Evolutionary conservation across 35 echinoderm and acorn worm species (phyloP), one percentile per base, ranked within the genome.

Genomic region (Heliocidaris erythrogramma): DNA sequence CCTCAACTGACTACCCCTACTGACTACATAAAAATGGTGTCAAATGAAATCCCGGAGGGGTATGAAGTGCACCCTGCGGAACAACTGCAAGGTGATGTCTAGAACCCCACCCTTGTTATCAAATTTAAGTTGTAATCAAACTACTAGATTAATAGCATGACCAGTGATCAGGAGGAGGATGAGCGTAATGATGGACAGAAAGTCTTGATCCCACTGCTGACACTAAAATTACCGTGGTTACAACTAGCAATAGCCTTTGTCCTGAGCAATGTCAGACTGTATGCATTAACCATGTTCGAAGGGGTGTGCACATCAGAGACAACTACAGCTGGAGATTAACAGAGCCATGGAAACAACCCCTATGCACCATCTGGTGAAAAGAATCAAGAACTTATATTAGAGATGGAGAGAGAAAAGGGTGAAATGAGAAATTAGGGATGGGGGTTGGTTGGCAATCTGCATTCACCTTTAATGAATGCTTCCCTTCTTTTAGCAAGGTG

Each of bases 391-490:
- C 21, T n/a, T 24, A 78, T 5, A 78, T 78, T 7, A 24, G 65
- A 78, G 21, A 78, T 78, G 65, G 18, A 27, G 65, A 78, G 27
- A 78, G 65, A 78, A 78, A 78, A 56, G 13, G 13, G 14, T n/a
- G 65, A 78, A 24, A 78, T 27, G 65, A 78, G 65, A 78, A 78
- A 78, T 78, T 78, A 78, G 27, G 65, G 65, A 78, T 78, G 4
- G 8, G 65, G 65, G 4, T n/a, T 78, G 21, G 65, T 78, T 78
- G 21, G 65, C 65, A 78, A 3, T 78, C 14, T 27, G 65, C 65
- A 78, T 78, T 78, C 65, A n/a, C 65, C 65, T 78, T 78, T 78
- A 78, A 78, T 78, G 65, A 78, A 78, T 78, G 65, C 65, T 78
- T 78, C 65, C 65, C 18, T 7, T 78, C 65, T 78, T 78, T 78